Evolutionary conservation across 2,113 vertebrate genomes (phyloP), one percentile per base, ranked within the genome.

Genomic region (Herpetotheres cachinnans): DNA sequence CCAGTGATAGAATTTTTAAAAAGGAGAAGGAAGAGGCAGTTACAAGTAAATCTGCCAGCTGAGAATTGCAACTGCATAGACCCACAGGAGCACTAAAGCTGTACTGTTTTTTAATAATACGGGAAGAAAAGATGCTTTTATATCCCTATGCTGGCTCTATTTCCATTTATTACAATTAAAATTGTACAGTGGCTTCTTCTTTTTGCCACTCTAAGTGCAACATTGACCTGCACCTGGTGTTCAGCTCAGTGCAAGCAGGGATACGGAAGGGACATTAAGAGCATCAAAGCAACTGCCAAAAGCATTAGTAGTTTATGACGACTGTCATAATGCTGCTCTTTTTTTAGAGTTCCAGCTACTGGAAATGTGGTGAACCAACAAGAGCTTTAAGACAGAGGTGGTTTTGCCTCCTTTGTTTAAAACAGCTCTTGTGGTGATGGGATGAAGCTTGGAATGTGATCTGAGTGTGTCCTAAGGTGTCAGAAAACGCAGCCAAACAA

Each of bases 21-120:
- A 92, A 95, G 63, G 47, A 93, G 66, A 90, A 82, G 89, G 69
- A 85, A 90, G 42, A 93, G 50, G 79, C 89, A 91, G 87, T 94
- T 92, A 94, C 84, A 86, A 94, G 89, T 94, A 95, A 90, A 97
- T 86, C 84, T 90, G 58, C 40, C 86, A 94, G 67, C n/a, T 80
- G 82, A 96, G 87, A 93, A 91, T 18, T 89, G 77, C 58, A 62
- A 74, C 71, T 58, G 89, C 59, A 40, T 2, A 88, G 49, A 67
- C 67, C 54, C 83, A 65, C 22, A 86, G 71, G 30, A 94, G 42
- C 78, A 73, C n/a, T 94, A 82, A 91, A 82, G 44, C 63, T 69
- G 55, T 52, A 79, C 61, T 1, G 5, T 59, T 91, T 92, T 88
- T 88, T 69, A 40, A 50, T 65, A 83, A 66, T 22, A 72, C 1